These are phyloP conservation scores for Tadarida brasiliensis DNA, from an alignment of 2,797 vertebrate species.

Conservation along the genomic window DNA sequence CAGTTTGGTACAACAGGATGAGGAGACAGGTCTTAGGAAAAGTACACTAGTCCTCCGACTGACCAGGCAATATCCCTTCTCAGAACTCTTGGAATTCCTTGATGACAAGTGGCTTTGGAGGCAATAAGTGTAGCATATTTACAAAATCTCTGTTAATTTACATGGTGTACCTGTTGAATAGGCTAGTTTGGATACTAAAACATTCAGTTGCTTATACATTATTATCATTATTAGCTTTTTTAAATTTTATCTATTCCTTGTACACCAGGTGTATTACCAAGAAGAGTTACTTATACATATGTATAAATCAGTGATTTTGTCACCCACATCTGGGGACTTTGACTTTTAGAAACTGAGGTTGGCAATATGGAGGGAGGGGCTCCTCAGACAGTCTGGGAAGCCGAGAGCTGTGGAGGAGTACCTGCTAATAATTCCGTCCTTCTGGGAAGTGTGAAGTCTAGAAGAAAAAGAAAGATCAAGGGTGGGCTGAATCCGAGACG, in stretches of 20 bases:
- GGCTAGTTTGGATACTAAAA: background rate
- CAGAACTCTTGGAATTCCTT: background rate
- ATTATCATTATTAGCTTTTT: background rate
- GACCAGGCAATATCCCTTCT: background rate
- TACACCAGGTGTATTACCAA: background rate
- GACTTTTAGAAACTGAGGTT: constrained; percentile 38
- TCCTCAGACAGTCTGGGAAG: constrained; percentile 40
- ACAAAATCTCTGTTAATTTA: background rate
- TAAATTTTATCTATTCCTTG: background rate
- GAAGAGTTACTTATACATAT: background rate
- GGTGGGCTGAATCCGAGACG: constrained; percentile 70
- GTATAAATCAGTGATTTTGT: background rate
- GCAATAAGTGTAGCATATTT: background rate
- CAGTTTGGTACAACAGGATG: background rate
- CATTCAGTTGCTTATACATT: background rate
- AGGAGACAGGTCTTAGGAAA: background rate
- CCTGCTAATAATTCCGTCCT: constrained; percentile 65
- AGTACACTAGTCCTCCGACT: background rate
- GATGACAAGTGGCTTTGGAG: background rate
- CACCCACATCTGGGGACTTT: background rate
- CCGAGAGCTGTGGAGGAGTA: constrained; percentile 45
- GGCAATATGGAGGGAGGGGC: background rate
- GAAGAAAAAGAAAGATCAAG: constrained; percentile 74
- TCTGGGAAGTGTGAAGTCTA: constrained; percentile 70
- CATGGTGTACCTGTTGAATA: background rate